phyloP scores from a whole-genome alignment of 2,113 vertebrate genomes.

The Astatoreochromis straeleni region DNA sequence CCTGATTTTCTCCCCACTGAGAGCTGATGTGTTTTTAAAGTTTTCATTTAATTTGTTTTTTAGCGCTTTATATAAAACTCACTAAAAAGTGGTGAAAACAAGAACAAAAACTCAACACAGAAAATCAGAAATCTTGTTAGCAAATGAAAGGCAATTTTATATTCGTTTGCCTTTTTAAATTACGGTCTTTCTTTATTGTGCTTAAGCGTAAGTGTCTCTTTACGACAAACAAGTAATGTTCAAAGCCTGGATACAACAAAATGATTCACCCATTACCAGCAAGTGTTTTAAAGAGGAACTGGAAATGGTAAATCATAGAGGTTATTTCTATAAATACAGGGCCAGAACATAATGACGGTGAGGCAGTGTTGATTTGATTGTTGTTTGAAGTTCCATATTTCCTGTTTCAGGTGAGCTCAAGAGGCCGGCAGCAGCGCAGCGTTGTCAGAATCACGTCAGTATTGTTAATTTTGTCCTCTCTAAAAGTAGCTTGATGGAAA shows the following conservation, averaged over 20 bases:
- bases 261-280: not conserved
- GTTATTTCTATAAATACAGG: not conserved
- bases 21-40: not conserved
- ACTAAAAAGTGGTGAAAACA: not conserved
- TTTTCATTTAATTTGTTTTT: not conserved
- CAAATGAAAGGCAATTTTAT: not conserved
- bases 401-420: not conserved
- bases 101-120: not conserved
- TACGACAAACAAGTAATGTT: not conserved
- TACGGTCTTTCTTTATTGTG: fast-evolving
- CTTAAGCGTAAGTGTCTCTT: not conserved
- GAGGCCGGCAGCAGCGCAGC: not conserved
- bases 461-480: not conserved
- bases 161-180: not conserved
- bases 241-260: not conserved
- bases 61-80: not conserved
- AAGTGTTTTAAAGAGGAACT: not conserved
- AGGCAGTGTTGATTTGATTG: not conserved
- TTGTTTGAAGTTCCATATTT: not conserved
- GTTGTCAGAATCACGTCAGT: not conserved
- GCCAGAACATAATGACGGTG: not conserved
- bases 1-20: not conserved
- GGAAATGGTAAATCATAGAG: not conserved
- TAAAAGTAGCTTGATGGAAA: not conserved
- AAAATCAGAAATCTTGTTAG: not conserved